Base-by-base conservation (phyloP, 2,797 vertebrate genomes). In the Coregonus sp. region DNA sequence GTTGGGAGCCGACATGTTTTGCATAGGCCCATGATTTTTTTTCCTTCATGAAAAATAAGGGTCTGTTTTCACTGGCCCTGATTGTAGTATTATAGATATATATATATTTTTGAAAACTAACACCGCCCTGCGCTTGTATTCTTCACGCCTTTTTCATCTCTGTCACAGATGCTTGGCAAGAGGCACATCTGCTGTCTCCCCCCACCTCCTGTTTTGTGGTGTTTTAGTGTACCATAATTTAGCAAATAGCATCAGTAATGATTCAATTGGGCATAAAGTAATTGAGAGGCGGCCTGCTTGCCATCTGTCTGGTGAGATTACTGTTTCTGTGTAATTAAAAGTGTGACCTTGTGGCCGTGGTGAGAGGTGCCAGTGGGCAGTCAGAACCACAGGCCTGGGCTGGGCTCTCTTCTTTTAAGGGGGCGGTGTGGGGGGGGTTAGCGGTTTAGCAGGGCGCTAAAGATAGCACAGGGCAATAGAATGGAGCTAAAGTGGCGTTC, bases 251-350 rank as follows among this genome's bases (percentile, higher is more conserved):
- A 88, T 88, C 86, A 86, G 88, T 93, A 93, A 93, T 93, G 89
- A 94, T 93, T 93, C 91, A 92, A 90, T 90, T 93, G 92, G 89
- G 86, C 88, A 88, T 90, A 89, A 89, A 92, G 90, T 92, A 89
- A 90, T 91, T 87, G 91, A 87, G 91, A 88, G 78, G 81, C 82
- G 77, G 90, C 87, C 86, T 92, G 92, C 90, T 90, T 87, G 89
- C 93, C 94, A 93, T 94, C 93, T 94, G 93, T 93, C 91, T 86
- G 86, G 78, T 88, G 86, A 91, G 92, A 93, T 94, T 93, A 94
- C 87, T 86, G 90, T 91, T 93, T 94, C 89, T 93, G 89, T 86
- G 88, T 94, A 94, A 94, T 95, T 95, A 94, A 95, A 94, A 88
- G 90, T 89, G 89, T 91, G 92, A 94, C 93, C 92, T 89, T 85